Evolutionary conservation across 2,113 vertebrate species (phyloP).

Genomic region (Pangasianodon gigas): DNA sequence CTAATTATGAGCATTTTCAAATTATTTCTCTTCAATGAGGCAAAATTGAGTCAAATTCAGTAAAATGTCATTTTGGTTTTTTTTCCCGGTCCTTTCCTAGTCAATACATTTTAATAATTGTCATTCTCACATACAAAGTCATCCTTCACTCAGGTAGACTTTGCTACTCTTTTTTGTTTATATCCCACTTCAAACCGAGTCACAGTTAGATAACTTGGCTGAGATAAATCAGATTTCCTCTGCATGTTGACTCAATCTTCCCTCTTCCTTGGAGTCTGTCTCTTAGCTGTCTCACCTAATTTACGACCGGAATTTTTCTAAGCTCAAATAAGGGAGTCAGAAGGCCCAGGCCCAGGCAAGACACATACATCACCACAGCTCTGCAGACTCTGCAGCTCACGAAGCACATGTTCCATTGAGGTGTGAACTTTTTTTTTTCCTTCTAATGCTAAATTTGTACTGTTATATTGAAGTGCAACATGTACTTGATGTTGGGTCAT

Average conservation of each 20-base stretch:
- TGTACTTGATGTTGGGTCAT: conserved; percentile 1
- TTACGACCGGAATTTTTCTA: conserved; percentile 1
- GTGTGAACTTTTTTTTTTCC: neutral
- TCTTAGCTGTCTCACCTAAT: conserved; percentile 11
- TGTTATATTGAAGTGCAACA: neutral
- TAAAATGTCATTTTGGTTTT: neutral
- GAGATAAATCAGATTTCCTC: conserved; percentile 20
- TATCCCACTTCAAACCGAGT: neutral
- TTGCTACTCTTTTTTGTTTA: neutral
- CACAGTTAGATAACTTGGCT: conserved; percentile 1
- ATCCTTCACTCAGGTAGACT: neutral
- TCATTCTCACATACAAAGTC: neutral
- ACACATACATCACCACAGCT: conserved; percentile 3
- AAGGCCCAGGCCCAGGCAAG: neutral
- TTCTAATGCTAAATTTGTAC: neutral
- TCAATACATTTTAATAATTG: neutral
- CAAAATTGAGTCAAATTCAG: neutral
- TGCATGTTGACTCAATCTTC: conserved; percentile 6
- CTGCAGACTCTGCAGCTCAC: neutral
- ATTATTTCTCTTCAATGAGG: neutral
- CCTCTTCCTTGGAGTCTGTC: conserved; percentile 2
- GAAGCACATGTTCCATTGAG: neutral
- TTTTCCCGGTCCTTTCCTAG: neutral
- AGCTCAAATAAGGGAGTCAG: neutral
- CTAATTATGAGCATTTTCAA: neutral